Evolutionary conservation across 2,888 invertebrate genomes (phyloP), one percentile per base, ranked within the genome.

Genomic region (Shargacucullia verbasci): DNA sequence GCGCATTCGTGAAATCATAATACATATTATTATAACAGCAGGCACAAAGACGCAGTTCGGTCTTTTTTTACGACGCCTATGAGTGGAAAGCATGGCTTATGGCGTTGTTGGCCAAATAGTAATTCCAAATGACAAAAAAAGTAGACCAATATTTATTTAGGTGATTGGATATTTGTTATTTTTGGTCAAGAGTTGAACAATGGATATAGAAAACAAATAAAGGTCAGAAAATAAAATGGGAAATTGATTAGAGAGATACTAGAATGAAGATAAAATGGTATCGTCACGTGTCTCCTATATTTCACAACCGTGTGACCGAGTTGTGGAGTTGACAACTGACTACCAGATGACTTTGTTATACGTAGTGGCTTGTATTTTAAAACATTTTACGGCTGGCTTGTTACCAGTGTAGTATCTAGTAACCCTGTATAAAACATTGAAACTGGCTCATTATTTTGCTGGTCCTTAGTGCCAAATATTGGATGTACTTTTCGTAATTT

Each of bases 281-380:
- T 2, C 25, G 46, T 47, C 57, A 38, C 57, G 66, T 56, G 33
- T 52, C 40, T 41, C 11, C 5, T 12, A 0, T 25, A 31, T 40
- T 54, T 44, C 40, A 37, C 20, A 46, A 27, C 37, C 34, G 0
- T 14, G 10, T 29, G 14, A 15, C 27, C 0, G 10, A 25, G 10
- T 45, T 39, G 31, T 70, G 71, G 48, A 35, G 15, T 40, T 58
- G 71, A 70, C 59, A 70, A 13, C 33, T 0, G 20, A 46, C 27
- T 33, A 3, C n/a, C 46, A 10, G 25, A 9, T 44, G n/a, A n/a
- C n/a, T n/a, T n/a, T n/a, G n/a, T n/a, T n/a, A n/a, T n/a, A n/a
- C n/a, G 0, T 12, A 29, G 29, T 14, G 0, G 10, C 27, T 35
- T 38, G 1, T 29, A 9, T 31, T 57, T 20, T 8, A 1, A 12